Evolutionary conservation across 2,888 invertebrate genomes (phyloP).

Genomic region (Dicranocentrus wangi): DNA sequence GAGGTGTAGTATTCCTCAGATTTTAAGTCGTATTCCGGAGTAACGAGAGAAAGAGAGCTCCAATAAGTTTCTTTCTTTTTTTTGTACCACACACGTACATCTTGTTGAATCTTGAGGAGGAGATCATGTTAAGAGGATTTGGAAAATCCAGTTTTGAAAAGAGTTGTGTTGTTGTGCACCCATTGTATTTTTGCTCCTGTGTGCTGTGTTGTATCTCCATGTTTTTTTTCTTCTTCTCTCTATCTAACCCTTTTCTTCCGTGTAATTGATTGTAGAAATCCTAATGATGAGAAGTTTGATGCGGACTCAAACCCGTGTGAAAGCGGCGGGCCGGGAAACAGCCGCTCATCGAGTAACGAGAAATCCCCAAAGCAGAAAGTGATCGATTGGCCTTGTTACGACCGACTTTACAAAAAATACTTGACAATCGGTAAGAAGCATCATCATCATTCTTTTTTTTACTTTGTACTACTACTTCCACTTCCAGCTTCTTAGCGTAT

Average conservation of each 20-base stretch:
- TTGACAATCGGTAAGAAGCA: slow-evolving; percentile 86
- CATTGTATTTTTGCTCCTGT: background rate
- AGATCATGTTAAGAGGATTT: slow-evolving; percentile 22
- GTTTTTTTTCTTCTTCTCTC: slow-evolving; percentile 2
- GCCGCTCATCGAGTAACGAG: slow-evolving; percentile 67
- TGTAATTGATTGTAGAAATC: slow-evolving; percentile 81
- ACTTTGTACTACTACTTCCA: too few species aligned
- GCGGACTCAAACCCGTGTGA: slow-evolving; percentile 81
- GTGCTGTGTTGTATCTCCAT: background rate
- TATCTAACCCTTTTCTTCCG: slow-evolving; percentile 47
- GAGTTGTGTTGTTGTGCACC: background rate
- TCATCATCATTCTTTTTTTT: background rate
- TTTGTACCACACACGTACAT: background rate
- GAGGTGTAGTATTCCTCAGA: too few species aligned
- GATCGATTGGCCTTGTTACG: slow-evolving; percentile 94
- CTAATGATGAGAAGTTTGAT: slow-evolving; percentile 86
- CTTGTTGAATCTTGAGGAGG: background rate
- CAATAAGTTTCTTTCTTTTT: too few species aligned
- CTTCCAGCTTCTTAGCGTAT: too few species aligned
- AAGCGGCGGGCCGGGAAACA: slow-evolving; percentile 56
- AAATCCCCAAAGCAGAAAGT: slow-evolving; percentile 82
- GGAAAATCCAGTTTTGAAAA: background rate
- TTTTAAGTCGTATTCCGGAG: too few species aligned
- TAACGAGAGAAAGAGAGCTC: too few species aligned
- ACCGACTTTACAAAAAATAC: slow-evolving; percentile 93